Base-by-base conservation (phyloP, 2,797 vertebrate species). In the Thaleichthys pacificus region DNA sequence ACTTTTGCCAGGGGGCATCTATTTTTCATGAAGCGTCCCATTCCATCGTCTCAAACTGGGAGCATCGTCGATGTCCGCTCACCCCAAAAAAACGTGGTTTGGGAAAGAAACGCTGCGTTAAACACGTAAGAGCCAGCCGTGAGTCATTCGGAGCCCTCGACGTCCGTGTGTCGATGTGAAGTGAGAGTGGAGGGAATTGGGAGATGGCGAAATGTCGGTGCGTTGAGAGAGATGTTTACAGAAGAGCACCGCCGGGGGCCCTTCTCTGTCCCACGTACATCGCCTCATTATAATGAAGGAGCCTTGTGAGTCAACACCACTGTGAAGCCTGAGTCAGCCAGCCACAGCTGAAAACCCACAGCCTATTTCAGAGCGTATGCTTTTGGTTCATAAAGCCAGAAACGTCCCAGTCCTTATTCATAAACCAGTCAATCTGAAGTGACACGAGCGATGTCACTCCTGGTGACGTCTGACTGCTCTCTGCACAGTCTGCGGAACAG, bases 201-300 rank as follows among this genome's bases (percentile, higher is more conserved):
- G 79, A 85, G 80, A 84, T 26, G 60, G 84, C 70, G 84, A 90
- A 56, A 89, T 89, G 89, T 90, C 89, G 91, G 84, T 78, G 86
- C 69, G 69, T 66, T 6, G 72, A 86, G 79, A 85, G 79, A 82
- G 79, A 82, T 88, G 91, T 92, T 92, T 91, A 87, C 84, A 89
- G 83, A 74, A 68, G 47, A 87, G 87, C 85, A 86, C 82, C 77
- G 73, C 84, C 77, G 66, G 79, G 79, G 75, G 84, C 86, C 78
- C 86, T 88, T 84, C 80, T 84, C 85, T 78, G 62, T 77, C 79
- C 89, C 87, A 88, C 84, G 72, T 85, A 87, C 85, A 84, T 15
- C 80, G 80, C 82, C 88, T 89, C 89, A 90, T 92, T 91, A 92
- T 89, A 91, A 89, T 79, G 86, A 88, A 88, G 86, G 79, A 85